These are phyloP conservation scores for Seira musarum DNA, from an alignment of 2,888 invertebrate species.

Conservation along the genomic window DNA sequence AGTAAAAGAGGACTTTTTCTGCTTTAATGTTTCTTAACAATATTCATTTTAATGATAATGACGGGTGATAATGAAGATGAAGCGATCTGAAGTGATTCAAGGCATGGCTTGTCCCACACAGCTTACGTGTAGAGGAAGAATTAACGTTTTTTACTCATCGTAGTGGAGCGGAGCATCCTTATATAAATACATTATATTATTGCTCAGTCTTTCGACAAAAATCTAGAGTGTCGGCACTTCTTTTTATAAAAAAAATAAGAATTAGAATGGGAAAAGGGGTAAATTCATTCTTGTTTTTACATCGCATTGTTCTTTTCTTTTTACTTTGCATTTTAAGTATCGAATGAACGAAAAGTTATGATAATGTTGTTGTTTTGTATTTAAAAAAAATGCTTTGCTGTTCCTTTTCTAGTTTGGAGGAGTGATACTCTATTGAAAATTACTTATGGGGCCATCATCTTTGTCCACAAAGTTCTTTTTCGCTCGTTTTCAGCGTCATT, in stretches of 20 bases:
- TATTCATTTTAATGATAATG: conserved; percentile 58
- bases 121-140: too few species aligned
- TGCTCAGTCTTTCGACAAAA: conserved; percentile 12
- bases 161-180: conserved; percentile 19
- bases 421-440: neutral
- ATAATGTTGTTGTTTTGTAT: neutral
- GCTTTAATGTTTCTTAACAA: conserved; percentile 28
- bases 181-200: conserved; percentile 11
- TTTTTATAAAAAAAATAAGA: conserved; percentile 46
- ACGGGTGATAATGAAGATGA: conserved; percentile 52
- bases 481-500: conserved; percentile 34
- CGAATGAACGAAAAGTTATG: neutral
- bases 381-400: neutral
- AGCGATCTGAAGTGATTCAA: conserved; percentile 33
- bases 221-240: conserved; percentile 39
- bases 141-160: too few species aligned
- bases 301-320: conserved; percentile 26
- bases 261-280: conserved; percentile 30
- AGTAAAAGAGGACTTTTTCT: conserved; percentile 42
- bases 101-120: too few species aligned
- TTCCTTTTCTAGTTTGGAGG: neutral
- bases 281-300: conserved; percentile 52
- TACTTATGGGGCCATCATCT: neutral
- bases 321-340: neutral
- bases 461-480: conserved; percentile 19